A percentile compares a stretch with the other conserved stretches of the same genome.
phyloP scores from a whole-genome alignment of 2,113 vertebrate genomes.

The Larimichthys polyactis region DNA sequence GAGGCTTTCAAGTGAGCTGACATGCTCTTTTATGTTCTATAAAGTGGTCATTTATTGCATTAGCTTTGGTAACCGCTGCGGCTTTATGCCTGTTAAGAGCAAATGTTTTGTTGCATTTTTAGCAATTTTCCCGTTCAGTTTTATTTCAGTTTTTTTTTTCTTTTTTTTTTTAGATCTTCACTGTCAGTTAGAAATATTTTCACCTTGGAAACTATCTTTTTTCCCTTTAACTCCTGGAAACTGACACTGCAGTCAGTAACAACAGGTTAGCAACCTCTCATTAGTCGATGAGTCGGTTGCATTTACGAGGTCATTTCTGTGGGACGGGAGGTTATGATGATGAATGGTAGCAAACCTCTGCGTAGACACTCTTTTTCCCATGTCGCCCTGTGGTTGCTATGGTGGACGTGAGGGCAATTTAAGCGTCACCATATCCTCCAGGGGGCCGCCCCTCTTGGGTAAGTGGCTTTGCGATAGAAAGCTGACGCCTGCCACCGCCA shows the following conservation, averaged over 20 bases:
- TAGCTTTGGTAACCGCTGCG: conserved; percentile 39
- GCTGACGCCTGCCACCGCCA: conserved; percentile 83
- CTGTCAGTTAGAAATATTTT: conserved; percentile 5
- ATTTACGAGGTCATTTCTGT: conserved; percentile 76
- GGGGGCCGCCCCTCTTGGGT: conserved; percentile 79
- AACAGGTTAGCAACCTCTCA: conserved; percentile 80
- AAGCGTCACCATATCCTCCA: conserved; percentile 78
- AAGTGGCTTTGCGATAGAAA: conserved; percentile 85
- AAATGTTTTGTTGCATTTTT: conserved; percentile 34
- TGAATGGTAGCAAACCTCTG: conserved; percentile 79
- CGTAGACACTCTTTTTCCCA: conserved; percentile 66
- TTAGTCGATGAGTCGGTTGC: conserved; percentile 72
- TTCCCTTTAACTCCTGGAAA: conserved; percentile 53
- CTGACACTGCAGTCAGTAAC: conserved; percentile 67
- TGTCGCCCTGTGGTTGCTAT: conserved; percentile 72
- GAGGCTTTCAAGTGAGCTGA: conserved; percentile 77
- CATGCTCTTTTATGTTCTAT: conserved; percentile 69
- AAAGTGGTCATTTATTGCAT: conserved; percentile 73
- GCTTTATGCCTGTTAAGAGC: background rate
- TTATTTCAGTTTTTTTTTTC: background rate
- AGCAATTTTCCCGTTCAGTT: conserved; percentile 1
- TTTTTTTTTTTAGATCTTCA: background rate
- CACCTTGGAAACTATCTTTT: conserved; percentile 53
- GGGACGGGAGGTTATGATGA: conserved; percentile 76
- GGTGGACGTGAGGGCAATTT: conserved; percentile 81